Percentiles rank a stretch among this genome's conserved stretches.
Evolutionary conservation across 2,888 invertebrate species (phyloP).

Genomic region (Agonopterix alstromeriana): DNA sequence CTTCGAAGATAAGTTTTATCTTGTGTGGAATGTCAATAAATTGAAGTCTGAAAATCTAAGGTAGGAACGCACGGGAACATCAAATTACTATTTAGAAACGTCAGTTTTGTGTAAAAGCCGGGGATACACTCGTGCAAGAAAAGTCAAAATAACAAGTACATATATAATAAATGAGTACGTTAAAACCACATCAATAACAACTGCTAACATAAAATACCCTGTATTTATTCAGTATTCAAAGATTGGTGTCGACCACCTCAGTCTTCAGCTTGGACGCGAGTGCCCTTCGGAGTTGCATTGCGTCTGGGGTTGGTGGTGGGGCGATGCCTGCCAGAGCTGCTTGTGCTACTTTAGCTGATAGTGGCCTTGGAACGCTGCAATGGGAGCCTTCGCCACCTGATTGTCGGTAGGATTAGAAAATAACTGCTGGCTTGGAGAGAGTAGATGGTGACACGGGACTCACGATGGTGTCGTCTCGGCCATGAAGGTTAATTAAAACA

Average conservation of each 20-base stretch:
- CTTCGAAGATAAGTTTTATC: too few species aligned
- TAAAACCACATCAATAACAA: slow-evolving; percentile 5
- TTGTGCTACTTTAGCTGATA: slow-evolving; percentile 85
- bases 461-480: too few species aligned
- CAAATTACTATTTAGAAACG: too few species aligned
- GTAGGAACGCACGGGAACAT: too few species aligned
- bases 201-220: not conserved
- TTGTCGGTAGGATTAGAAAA: not conserved
- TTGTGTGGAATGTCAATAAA: too few species aligned
- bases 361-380: slow-evolving; percentile 73
- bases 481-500: too few species aligned
- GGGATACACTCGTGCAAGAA: too few species aligned
- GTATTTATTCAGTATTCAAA: slow-evolving; percentile 17
- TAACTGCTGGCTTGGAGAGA: too few species aligned
- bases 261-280: slow-evolving; percentile 89
- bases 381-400: slow-evolving; percentile 77
- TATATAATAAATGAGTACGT: not conserved
- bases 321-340: slow-evolving; percentile 78
- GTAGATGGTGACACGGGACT: too few species aligned
- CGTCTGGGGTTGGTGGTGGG: slow-evolving; percentile 66
- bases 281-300: slow-evolving; percentile 87
- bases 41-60: too few species aligned
- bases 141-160: not conserved
- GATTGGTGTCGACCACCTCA: slow-evolving; percentile 84
- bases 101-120: too few species aligned